A percentile compares a stretch with the other conserved stretches of the same genome.
phyloP scores from a whole-genome alignment of 1,140 invertebrate genomes.

The Microvelia longipes region DNA sequence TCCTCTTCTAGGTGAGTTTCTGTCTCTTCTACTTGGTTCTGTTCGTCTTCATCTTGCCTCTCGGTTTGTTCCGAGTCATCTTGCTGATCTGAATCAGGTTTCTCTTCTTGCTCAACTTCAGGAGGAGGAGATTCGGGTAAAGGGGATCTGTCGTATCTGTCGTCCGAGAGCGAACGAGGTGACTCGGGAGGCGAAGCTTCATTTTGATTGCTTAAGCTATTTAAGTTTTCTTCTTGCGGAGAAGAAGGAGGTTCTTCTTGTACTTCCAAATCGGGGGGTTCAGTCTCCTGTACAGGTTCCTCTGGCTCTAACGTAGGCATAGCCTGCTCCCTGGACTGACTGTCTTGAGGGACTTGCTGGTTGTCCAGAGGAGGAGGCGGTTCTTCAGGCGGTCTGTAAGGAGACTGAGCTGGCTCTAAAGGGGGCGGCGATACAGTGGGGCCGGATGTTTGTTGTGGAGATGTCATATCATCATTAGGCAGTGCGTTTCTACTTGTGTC shows the following conservation, averaged over 20 bases:
- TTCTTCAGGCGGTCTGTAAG: slow-evolving; percentile 9
- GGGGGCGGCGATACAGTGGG: not conserved
- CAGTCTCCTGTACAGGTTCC: slow-evolving; percentile 10
- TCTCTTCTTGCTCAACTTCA: not conserved
- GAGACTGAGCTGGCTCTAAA: not conserved
- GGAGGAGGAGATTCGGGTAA: slow-evolving; percentile 3
- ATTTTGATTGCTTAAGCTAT: no score
- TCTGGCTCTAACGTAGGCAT: slow-evolving; percentile 21
- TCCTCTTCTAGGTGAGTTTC: not conserved
- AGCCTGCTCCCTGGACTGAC: not conserved
- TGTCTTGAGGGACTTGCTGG: not conserved
- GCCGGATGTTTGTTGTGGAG: no score
- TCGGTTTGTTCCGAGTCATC: not conserved
- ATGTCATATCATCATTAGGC: no score
- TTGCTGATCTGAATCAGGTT: not conserved
- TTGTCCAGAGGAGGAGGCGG: slow-evolving; percentile 23
- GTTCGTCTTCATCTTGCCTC: slow-evolving; percentile 1
- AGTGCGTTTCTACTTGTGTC: slow-evolving; percentile 7
- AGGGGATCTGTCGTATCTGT: slow-evolving; percentile 20
- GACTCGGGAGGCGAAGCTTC: not conserved
- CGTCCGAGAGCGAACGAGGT: slow-evolving; percentile 4
- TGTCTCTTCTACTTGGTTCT: not conserved
- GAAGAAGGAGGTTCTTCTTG: slow-evolving; percentile 9
- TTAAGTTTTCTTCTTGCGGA: no score
- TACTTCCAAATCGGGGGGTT: slow-evolving; percentile 4